These are phyloP conservation scores for Fulmarus glacialis DNA, from an alignment of 2,113 vertebrate species.

Conservation along the genomic window DNA sequence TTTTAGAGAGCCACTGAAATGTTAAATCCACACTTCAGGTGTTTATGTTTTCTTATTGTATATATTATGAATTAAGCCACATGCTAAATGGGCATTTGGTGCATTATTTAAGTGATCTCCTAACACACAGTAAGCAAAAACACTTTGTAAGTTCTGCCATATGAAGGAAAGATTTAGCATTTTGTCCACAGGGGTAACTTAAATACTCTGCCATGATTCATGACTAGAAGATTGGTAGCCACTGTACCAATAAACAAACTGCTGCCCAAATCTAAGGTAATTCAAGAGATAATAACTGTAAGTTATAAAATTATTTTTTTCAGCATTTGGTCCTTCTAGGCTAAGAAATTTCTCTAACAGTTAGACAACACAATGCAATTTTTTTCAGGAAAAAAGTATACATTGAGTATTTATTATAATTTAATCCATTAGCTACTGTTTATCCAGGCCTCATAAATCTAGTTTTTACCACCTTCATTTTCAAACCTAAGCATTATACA, in stretches of 20 bases:
- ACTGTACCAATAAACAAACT: background rate
- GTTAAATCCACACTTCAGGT: background rate
- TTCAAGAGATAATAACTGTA: conserved; percentile 22
- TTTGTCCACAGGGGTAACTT: conserved; percentile 15
- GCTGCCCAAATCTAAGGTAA: background rate
- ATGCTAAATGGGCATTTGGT: background rate
- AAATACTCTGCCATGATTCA: conserved; percentile 9
- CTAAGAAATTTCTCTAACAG: conserved; percentile 33
- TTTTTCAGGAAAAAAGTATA: background rate
- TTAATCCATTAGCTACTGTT: conserved; percentile 24
- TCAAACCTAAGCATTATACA: conserved; percentile 28
- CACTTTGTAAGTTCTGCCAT: background rate
- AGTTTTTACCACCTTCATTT: conserved; percentile 28
- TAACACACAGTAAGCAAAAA: background rate
- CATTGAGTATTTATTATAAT: background rate
- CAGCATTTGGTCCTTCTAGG: conserved; percentile 20
- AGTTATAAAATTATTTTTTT: background rate
- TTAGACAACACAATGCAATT: background rate
- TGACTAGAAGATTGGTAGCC: background rate
- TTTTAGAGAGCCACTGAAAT: background rate
- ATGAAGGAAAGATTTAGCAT: conserved; percentile 12
- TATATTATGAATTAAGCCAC: background rate
- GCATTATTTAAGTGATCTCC: conserved; percentile 10
- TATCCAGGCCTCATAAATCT: conserved; percentile 30
- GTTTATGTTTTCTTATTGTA: background rate